These are phyloP conservation scores for Cirrhinus mrigala DNA, from an alignment of 2,797 vertebrate species.

Conservation along the genomic window DNA sequence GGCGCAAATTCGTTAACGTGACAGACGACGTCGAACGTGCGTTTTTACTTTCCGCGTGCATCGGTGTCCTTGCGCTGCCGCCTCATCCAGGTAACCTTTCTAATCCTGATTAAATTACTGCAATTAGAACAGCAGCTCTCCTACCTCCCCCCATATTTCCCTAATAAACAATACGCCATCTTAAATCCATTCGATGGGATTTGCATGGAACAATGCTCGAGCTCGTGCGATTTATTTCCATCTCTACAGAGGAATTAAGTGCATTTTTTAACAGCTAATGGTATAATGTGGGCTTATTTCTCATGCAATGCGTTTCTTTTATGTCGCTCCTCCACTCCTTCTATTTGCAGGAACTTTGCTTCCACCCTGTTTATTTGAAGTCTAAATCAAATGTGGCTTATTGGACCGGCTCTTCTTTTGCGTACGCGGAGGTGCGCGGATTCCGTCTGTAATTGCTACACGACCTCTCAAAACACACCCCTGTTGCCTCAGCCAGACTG, in stretches of 20 bases:
- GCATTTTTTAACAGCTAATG: slow-evolving; percentile 82
- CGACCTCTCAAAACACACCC: slow-evolving; percentile 76
- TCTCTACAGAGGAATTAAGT: slow-evolving; percentile 82
- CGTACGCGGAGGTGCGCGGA: slow-evolving; percentile 66
- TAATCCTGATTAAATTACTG: slow-evolving; percentile 85
- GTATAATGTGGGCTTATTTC: slow-evolving; percentile 80
- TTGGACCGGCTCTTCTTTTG: slow-evolving; percentile 75
- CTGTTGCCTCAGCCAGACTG: slow-evolving; percentile 63
- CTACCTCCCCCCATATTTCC: slow-evolving; percentile 76
- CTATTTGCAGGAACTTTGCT: slow-evolving; percentile 67
- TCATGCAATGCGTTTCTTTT: slow-evolving; percentile 63
- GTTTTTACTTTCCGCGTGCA: slow-evolving; percentile 64
- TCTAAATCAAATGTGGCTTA: slow-evolving; percentile 81
- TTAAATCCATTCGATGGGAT: slow-evolving; percentile 82
- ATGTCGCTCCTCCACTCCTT: slow-evolving; percentile 42
- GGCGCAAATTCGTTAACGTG: slow-evolving; percentile 51
- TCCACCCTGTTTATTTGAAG: slow-evolving; percentile 68
- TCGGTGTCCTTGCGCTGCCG: slow-evolving; percentile 71
- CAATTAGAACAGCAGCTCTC: slow-evolving; percentile 80
- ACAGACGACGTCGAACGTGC: slow-evolving; percentile 39
- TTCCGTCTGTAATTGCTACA: slow-evolving; percentile 80
- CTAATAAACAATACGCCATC: slow-evolving; percentile 80
- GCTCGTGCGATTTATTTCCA: slow-evolving; percentile 77
- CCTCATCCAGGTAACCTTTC: slow-evolving; percentile 81
- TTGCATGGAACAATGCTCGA: slow-evolving; percentile 78